Evolutionary conservation across 2,888 invertebrate genomes (phyloP), one percentile per base, ranked within the genome.

Genomic region (Hofmannophila pseudospretella): DNA sequence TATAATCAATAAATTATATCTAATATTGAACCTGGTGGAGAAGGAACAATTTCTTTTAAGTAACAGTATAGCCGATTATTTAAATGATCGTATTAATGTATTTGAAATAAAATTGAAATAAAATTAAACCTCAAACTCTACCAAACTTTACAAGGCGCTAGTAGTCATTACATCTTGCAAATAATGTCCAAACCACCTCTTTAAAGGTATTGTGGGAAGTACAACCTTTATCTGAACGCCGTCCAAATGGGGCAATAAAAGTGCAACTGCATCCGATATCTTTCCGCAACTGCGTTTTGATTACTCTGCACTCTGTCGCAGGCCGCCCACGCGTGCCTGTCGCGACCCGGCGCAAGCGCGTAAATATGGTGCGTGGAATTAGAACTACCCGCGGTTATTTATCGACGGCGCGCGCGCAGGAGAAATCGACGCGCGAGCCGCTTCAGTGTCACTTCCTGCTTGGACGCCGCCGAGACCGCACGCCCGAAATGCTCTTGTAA

Each of bases 311-410:
- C 58, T 42, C 47, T 65, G 69, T 71, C 61, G 58, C 48, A 41
- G 40, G 45, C 39, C 58, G 51, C 52, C 56, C 51, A 56, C 57
- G 52, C 53, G 41, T 46, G 41, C 48, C 43, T 49, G 58, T 61
- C 59, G 58, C 65, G 52, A 62, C 56, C 54, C 51, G 57, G 47
- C 60, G 69, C 75, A 76, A 57, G 47, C 60, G 69, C 75, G 77
- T 80, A 81, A 79, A 79, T 81, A 79, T 76, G 70, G 64, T 64
- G 67, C 67, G 58, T 60, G 67, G 80, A 77, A 81, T 82, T 79
- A 75, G 78, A 80, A 68, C 80, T 80, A 76, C 75, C 76, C 73
- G 73, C 69, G 53, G 65, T 77, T 77, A 81, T 84, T 81, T 84
- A 79, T 80, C 63, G 55, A 47, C 47, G 9, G 40, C 41, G 55